Base-by-base conservation (phyloP, 2,113 vertebrate species). In the Ceyx cyanopectus region DNA sequence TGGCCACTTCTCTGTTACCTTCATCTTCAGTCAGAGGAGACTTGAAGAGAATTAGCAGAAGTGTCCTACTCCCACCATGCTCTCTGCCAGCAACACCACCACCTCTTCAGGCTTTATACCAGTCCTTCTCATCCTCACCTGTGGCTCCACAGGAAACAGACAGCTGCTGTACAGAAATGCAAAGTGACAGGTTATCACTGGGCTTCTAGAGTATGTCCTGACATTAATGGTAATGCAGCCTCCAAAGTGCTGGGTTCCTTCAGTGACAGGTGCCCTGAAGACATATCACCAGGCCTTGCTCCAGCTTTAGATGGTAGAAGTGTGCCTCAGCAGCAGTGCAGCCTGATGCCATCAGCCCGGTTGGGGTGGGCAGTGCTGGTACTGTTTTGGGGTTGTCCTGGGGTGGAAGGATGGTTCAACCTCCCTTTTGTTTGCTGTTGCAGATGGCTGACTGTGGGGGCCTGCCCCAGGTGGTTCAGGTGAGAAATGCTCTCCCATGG, bases 401-500 rank as follows among this genome's bases (percentile, higher is more conserved):
- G 32, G 12, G 10, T 4, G 51, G 43, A 66, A 68, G 65, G 18
- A 32, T 6, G 8, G 26, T 46, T 78, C 32, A 95, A 40, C n/a
- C 40, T 81, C 27, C 66, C 22, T 68, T 68, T 46, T 94, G 63
- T 95, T 93, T 92, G 85, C 57, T 91, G 74, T 97, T 97, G 86
- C 95, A 99, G 99, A 99, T 99, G 99, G 98, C 99, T 2, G 99
- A 99, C 97, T 99, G 99, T 10, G 99, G 99, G 40, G 99, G 99
- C 34, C 97, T 99, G 70, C 99, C 99, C 41, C 99, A 99, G 96
- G 98, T 99, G 60, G 98, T 99, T 74, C 99, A 99, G 98, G 99
- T 99, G 97, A 98, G 97, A 77, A 85, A 14, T 4, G 10, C 70
- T 58, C 16, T 78, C 21, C 61, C 18, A 0, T 0, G 7, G 51